A percentile compares a stretch with the other conserved stretches of the same genome.
Evolutionary conservation across 2,113 vertebrate species (phyloP).

Genomic region (Cyanoderma ruficeps): DNA sequence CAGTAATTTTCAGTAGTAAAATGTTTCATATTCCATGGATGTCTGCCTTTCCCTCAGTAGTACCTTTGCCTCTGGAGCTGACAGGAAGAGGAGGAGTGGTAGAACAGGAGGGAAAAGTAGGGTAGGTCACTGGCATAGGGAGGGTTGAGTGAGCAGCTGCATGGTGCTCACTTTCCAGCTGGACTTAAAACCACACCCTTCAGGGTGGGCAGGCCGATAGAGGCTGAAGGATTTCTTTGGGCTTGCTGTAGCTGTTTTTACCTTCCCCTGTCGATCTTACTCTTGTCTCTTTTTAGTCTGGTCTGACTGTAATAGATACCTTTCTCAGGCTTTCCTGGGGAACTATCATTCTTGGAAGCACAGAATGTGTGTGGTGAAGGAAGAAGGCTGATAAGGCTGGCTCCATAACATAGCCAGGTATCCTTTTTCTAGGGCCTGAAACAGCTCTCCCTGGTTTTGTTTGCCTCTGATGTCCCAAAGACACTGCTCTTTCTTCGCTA

Average conservation of each 20-base stretch:
- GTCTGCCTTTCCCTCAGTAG: neutral
- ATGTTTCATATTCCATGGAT: neutral
- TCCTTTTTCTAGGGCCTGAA: neutral
- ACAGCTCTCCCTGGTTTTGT: neutral
- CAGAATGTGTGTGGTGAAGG: neutral
- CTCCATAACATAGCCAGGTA: neutral
- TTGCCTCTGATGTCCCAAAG: neutral
- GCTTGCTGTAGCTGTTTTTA: neutral
- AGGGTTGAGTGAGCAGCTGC: rapidly evolving
- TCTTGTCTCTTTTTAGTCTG: neutral
- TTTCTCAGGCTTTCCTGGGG: neutral
- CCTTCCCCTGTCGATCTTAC: neutral
- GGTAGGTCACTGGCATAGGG: too few relatives aligned
- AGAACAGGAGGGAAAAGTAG: neutral
- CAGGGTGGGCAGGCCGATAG: rapidly evolving
- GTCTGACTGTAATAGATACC: neutral
- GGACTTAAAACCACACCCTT: neutral
- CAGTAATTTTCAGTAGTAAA: neutral
- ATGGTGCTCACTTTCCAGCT: neutral
- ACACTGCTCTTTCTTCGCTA: neutral
- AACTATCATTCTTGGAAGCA: neutral
- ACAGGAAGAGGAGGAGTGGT: neutral
- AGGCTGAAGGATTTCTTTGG: neutral
- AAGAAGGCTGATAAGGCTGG: neutral
- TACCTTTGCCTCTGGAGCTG: neutral